These are phyloP conservation scores for Caradrina kadenii DNA, from an alignment of 2,888 invertebrate genomes.

Conservation along the genomic window DNA sequence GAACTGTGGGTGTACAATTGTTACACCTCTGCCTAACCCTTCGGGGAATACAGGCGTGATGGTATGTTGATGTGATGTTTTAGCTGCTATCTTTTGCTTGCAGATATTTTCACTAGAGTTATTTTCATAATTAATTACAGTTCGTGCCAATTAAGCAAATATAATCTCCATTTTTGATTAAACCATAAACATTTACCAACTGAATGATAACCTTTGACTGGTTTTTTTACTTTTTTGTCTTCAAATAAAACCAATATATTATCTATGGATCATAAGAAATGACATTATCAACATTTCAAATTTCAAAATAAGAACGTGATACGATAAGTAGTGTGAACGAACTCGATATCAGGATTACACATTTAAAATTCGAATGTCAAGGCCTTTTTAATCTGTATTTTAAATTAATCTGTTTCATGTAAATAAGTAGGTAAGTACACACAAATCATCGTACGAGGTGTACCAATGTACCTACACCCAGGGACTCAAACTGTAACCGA, in stretches of 20 bases:
- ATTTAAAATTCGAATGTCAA: slow-evolving; percentile 60
- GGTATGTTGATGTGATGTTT: no score
- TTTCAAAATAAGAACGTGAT: slow-evolving; percentile 45
- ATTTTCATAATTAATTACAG: background rate
- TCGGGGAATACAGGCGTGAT: no score
- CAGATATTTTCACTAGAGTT: no score
- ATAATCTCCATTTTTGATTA: background rate
- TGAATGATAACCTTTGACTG: slow-evolving; percentile 3
- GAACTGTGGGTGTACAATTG: no score
- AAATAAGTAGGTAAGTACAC: background rate
- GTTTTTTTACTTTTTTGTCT: background rate
- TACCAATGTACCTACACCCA: no score
- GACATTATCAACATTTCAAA: slow-evolving; percentile 26
- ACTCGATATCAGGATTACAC: slow-evolving; percentile 54
- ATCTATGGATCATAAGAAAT: slow-evolving; percentile 32
- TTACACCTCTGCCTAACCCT: no score
- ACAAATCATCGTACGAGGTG: no score
- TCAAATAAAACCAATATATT: slow-evolving; percentile 8
- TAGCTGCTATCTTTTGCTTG: no score
- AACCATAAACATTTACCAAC: slow-evolving; percentile 2
- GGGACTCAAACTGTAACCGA: no score
- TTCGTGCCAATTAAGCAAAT: background rate
- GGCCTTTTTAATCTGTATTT: slow-evolving; percentile 38
- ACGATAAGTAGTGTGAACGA: slow-evolving; percentile 59
- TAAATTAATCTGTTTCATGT: background rate